Percentiles rank a stretch among this genome's conserved stretches.
These are phyloP conservation scores for Pseudomyrmex dendroicus DNA, from an alignment of 1,140 invertebrate species.

Conservation along the genomic window DNA sequence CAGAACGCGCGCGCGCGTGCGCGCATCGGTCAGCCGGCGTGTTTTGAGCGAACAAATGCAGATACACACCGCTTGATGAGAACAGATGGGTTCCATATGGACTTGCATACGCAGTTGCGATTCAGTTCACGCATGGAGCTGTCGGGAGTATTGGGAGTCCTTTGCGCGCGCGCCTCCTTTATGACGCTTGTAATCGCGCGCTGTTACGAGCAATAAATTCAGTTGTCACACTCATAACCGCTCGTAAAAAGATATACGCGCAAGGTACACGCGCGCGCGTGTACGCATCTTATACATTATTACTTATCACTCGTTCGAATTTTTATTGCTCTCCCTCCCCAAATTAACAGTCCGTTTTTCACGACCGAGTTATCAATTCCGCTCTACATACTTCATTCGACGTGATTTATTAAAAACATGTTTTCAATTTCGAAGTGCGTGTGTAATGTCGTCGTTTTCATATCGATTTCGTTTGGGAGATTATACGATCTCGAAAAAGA, in stretches of 20 bases:
- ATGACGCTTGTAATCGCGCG: slow-evolving; percentile 49
- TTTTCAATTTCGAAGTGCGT: no score
- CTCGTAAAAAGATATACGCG: slow-evolving; percentile 26
- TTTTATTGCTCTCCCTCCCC: slow-evolving; percentile 13
- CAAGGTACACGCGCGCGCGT: background rate
- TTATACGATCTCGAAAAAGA: no score
- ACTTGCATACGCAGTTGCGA: slow-evolving; percentile 45
- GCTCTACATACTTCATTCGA: no score
- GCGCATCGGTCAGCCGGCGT: slow-evolving; percentile 17
- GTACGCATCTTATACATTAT: background rate
- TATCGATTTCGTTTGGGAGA: no score
- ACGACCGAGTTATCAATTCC: no score
- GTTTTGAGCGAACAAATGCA: slow-evolving; percentile 54
- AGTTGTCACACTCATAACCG: slow-evolving; percentile 45
- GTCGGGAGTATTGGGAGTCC: slow-evolving; percentile 46
- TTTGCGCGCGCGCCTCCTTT: slow-evolving; percentile 39
- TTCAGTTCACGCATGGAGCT: slow-evolving; percentile 46
- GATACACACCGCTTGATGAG: slow-evolving; percentile 50
- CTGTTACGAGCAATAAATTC: slow-evolving; percentile 50
- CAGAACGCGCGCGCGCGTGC: background rate
- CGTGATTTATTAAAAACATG: no score
- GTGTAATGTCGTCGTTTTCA: no score
- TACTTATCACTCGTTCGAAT: slow-evolving; percentile 24
- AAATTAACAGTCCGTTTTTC: background rate
- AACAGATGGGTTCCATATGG: slow-evolving; percentile 52